Evolutionary conservation across 2,888 invertebrate species (phyloP).

Genomic region (Schizaphis graminum): DNA sequence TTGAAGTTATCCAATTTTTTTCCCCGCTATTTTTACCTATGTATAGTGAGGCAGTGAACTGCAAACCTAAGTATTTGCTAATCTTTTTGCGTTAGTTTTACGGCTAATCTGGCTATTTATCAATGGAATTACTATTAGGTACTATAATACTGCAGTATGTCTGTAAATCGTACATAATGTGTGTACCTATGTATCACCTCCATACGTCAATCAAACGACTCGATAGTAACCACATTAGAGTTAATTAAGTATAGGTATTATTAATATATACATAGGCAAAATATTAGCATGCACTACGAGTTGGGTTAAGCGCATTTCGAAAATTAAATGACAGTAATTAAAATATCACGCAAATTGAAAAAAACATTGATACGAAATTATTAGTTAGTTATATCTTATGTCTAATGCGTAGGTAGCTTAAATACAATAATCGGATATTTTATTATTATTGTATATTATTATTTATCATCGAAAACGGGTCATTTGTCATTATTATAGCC

Average conservation of each 20-base stretch:
- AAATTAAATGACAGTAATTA: neutral
- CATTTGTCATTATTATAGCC: neutral
- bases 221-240: neutral
- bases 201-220: neutral
- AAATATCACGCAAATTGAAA: neutral
- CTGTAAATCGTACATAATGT: neutral
- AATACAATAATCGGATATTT: neutral
- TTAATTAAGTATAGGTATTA: neutral
- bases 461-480: constrained; percentile 6
- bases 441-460: constrained; percentile 8
- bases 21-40: neutral
- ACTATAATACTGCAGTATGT: neutral
- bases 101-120: neutral
- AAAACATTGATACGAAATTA: neutral
- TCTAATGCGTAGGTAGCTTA: neutral
- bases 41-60: neutral
- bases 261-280: neutral
- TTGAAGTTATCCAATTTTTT: neutral
- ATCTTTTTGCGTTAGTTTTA: neutral
- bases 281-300: neutral
- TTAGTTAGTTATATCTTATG: neutral
- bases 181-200: neutral
- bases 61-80: neutral
- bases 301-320: neutral
- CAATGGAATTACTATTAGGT: neutral